Percentiles rank a stretch among this genome's conserved stretches.
phyloP scores from a whole-genome alignment of 2,888 invertebrate genomes.

The Dynastes maya region DNA sequence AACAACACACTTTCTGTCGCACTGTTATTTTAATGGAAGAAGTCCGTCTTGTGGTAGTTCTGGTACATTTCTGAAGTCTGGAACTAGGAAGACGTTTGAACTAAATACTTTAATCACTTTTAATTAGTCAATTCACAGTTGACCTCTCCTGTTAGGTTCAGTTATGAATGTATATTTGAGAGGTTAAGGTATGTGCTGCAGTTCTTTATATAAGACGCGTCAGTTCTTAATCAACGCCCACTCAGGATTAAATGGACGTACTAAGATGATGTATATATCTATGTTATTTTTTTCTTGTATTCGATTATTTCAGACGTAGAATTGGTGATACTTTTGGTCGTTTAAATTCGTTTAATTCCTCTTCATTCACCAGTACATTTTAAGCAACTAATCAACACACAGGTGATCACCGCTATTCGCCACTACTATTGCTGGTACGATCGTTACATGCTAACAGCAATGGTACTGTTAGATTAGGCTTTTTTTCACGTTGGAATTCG shows the following conservation, averaged over 20 bases:
- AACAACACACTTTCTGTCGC: background rate
- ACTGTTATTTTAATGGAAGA: background rate
- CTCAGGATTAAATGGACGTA: background rate
- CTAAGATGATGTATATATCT: too few relatives aligned
- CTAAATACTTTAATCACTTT: slow-evolving; percentile 11
- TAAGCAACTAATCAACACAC: too few relatives aligned
- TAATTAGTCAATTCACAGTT: slow-evolving; percentile 15
- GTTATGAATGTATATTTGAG: background rate
- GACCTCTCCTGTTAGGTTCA: slow-evolving; percentile 16
- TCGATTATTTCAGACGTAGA: too few relatives aligned
- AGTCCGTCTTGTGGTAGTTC: background rate
- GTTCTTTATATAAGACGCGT: too few relatives aligned
- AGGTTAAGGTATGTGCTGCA: background rate
- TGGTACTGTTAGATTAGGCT: background rate
- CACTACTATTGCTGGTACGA: background rate
- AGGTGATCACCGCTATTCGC: background rate
- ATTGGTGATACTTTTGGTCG: too few relatives aligned
- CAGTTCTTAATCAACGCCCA: background rate
- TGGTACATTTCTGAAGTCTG: slow-evolving; percentile 1
- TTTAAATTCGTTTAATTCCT: too few relatives aligned
- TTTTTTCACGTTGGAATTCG: slow-evolving; percentile 1
- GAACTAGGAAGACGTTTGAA: background rate
- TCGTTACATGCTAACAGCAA: background rate
- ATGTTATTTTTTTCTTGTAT: too few relatives aligned
- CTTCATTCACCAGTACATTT: too few relatives aligned